These are phyloP conservation scores for Montifringilla adamsi DNA, from an alignment of 2,113 vertebrate species.

Conservation along the genomic window DNA sequence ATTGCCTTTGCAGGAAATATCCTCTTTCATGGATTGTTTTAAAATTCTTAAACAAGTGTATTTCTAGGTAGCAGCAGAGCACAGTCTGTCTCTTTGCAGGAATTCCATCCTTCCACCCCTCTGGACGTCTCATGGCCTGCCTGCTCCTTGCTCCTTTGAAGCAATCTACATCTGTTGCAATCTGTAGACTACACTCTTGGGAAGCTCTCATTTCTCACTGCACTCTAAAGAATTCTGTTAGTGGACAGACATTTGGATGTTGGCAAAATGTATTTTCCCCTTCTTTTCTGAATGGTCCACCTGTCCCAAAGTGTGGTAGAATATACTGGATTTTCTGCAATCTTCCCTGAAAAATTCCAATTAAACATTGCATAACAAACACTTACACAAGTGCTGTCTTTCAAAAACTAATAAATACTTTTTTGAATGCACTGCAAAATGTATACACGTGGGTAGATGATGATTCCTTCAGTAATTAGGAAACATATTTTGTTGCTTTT, in stretches of 20 bases:
- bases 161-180: background rate
- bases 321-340: background rate
- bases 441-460: background rate
- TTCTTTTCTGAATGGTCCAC: background rate
- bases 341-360: background rate
- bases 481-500: background rate
- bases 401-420: background rate
- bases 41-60: background rate
- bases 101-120: background rate
- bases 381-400: background rate
- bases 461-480: background rate
- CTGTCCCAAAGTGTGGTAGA: background rate
- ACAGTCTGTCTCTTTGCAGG: background rate
- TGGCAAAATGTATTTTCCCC: background rate
- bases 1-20: background rate
- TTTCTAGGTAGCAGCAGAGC: background rate
- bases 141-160: background rate
- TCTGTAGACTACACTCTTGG: too few species aligned
- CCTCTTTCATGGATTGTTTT: background rate
- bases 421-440: background rate
- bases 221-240: background rate
- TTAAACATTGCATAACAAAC: background rate
- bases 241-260: background rate
- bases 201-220: background rate
- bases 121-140: rapidly evolving